These are phyloP conservation scores for Dryocosmus kuriphilus DNA, from an alignment of 2,888 invertebrate species.

Conservation along the genomic window DNA sequence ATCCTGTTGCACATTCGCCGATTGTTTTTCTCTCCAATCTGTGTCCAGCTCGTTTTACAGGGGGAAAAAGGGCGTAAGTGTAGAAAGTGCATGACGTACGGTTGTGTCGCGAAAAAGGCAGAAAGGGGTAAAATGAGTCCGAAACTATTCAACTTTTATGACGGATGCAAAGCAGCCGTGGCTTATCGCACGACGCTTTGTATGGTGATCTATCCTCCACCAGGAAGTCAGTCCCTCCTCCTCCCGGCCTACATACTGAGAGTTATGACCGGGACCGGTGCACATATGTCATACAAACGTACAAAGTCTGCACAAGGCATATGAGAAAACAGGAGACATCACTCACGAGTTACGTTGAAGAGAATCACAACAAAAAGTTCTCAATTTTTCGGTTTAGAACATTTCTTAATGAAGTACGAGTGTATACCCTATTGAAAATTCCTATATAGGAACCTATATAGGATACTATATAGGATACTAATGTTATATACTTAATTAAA, in stretches of 20 bases:
- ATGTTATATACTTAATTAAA: too few relatives aligned
- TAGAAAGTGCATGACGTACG: conserved; percentile 32
- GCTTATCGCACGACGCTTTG: conserved; percentile 70
- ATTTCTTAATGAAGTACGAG: background rate
- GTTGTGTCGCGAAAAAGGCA: conserved; percentile 40
- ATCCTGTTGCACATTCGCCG: conserved; percentile 17
- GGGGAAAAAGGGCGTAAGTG: conserved; percentile 22
- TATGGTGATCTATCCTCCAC: conserved; percentile 68
- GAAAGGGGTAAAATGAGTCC: conserved; percentile 56
- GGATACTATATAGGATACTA: too few relatives aligned
- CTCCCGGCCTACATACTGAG: conserved; percentile 68
- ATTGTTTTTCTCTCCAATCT: conserved; percentile 20
- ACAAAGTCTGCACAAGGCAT: conserved; percentile 57
- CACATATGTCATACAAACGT: conserved; percentile 63
- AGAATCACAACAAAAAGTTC: conserved; percentile 38
- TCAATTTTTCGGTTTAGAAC: background rate
- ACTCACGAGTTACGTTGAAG: conserved; percentile 51
- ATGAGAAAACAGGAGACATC: conserved; percentile 62
- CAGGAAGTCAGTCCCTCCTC: conserved; percentile 66
- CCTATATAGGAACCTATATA: too few relatives aligned
- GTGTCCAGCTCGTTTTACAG: conserved; percentile 23
- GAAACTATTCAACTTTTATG: conserved; percentile 65
- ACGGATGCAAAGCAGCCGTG: conserved; percentile 62
- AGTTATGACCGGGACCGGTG: conserved; percentile 63
- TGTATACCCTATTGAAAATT: too few relatives aligned